Evolutionary conservation across 2,888 invertebrate genomes (phyloP), one percentile per base, ranked within the genome.

Genomic region (Eristalinus aeneus): DNA sequence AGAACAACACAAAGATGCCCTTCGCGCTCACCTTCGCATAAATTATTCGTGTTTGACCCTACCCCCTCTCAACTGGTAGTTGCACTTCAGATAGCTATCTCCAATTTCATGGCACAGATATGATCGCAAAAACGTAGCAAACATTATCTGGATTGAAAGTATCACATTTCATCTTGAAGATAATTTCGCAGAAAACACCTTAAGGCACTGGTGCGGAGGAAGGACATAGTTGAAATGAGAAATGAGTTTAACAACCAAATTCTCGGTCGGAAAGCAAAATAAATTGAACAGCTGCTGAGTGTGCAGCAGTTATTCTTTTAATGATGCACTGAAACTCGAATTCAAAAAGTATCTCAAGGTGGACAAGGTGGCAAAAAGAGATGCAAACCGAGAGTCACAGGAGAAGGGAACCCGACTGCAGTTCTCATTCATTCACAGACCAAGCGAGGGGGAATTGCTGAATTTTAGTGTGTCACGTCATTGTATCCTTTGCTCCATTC

Each of bases 331-430:
- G 71, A 6, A 64, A 73, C 53, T 63, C 64, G 64, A 64, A 73
- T 67, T 34, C 46, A 69, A 81, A 80, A 85, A 73, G 76, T 81
- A 85, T 85, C 76, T 85, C 85, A 85, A 85, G 85, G 85, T 81
- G 76, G 85, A 81, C 80, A 76, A 67, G 84, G 56, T 11, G 54
- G 31, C 9, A 65, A 34, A 60, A 76, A 69, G 54, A 54, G 36
- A 36, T 22, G 39, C n/a, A 34, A 34, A 20, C 11, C 12, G 22
- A 39, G 22, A 36, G 36, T 63, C 31, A 46, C 22, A 8, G 23
- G 11, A 39, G 46, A 61, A 60, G 22, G 34, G 22, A 75, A 34
- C 63, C 58, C 54, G 71, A 67, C 58, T 77, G 27, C 27, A 27
- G 27, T 77, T 46, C 46, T 16, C 8, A 16, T 46, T 36, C 76